Evolutionary conservation across 1,140 invertebrate genomes (phyloP), one percentile per base, ranked within the genome.

Genomic region (Brachionus manjavacas): DNA sequence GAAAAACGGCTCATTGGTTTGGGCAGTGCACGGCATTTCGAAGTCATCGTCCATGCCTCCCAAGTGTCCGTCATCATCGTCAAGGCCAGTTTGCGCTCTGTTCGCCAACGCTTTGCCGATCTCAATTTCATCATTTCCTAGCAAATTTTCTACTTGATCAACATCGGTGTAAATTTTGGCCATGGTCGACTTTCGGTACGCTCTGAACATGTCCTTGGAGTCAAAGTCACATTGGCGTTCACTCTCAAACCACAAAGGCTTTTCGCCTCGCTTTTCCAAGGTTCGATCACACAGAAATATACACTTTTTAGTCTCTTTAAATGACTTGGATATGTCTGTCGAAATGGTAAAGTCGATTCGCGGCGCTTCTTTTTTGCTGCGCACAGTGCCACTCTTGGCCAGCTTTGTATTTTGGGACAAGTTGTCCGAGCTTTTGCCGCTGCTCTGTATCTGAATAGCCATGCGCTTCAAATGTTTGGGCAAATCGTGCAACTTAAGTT

Each of bases 1-100:
- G 20, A 81, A 64, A 81, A 81, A 81, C 9, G 79, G 79, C 28
- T 81, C 52, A 20, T 81, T 81, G 2, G 79, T 81, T 64, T 81
- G 52, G n/a, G 79, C 79, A 14, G 79, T 64, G 39, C 55, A 81
- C 3, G 79, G 79, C 16, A 81, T 81, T 60, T 81, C 79, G 39
- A 81, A 81, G 12, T 81, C 79, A 31, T 81, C 79, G 46, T 76
- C 72, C 20, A 76, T 76, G 4, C 72, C 72, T 49, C 72, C 72
- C 25, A 49, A 49, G 25, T 76, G 72, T 31, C n/a, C 52, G 7
- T 81, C 79, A 46, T 81, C 64, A 25, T 81, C 52, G 28, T 81
- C 79, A 16, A 46, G 28, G 12, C 16, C 20, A 81, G 35, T 46
- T 12, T 16, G 4, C 4, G 3, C 8, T 60, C 14, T 68, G 14